These are phyloP conservation scores for Apostichopus parvimensis DNA, from an alignment of 35 echinoderm and acorn worm genomes.

Conservation along the genomic window DNA sequence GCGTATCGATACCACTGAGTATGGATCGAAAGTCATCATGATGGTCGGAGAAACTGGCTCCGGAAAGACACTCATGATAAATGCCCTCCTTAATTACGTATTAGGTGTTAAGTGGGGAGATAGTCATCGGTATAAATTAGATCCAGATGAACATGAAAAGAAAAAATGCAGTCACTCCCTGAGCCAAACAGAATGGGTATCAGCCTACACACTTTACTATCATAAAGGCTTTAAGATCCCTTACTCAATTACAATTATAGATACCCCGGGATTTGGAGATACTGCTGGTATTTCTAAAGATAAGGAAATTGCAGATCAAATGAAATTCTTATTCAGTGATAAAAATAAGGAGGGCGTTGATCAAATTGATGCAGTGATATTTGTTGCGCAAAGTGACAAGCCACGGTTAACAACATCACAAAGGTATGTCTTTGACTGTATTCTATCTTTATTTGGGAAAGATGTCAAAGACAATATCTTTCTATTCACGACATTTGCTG, in stretches of 20 bases:
- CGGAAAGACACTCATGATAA: not conserved
- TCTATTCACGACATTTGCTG: constrained; percentile 62
- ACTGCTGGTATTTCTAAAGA: not conserved
- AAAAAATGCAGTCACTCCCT: not conserved
- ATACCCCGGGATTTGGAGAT: not conserved
- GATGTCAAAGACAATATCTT: constrained; percentile 72
- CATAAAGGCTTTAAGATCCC: not conserved
- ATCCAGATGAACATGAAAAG: not conserved
- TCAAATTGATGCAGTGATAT: constrained; percentile 72
- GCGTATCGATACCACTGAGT: not conserved
- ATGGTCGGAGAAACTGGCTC: not conserved
- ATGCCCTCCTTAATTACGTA: not conserved
- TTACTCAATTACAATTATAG: not conserved
- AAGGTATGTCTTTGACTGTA: constrained; percentile 66
- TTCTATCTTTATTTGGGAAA: constrained; percentile 71
- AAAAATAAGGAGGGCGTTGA: constrained; percentile 45
- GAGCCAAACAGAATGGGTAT: not conserved
- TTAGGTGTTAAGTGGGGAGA: not conserved
- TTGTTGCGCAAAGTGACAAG: constrained; percentile 62
- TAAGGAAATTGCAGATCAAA: not conserved
- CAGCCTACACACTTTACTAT: not conserved
- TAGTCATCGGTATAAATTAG: not conserved
- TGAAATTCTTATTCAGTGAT: constrained; percentile 51
- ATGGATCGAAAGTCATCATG: not conserved
- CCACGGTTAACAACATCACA: constrained; percentile 70